These are phyloP conservation scores for Lepus europaeus DNA, from an alignment of 2,113 vertebrate genomes.

Conservation along the genomic window DNA sequence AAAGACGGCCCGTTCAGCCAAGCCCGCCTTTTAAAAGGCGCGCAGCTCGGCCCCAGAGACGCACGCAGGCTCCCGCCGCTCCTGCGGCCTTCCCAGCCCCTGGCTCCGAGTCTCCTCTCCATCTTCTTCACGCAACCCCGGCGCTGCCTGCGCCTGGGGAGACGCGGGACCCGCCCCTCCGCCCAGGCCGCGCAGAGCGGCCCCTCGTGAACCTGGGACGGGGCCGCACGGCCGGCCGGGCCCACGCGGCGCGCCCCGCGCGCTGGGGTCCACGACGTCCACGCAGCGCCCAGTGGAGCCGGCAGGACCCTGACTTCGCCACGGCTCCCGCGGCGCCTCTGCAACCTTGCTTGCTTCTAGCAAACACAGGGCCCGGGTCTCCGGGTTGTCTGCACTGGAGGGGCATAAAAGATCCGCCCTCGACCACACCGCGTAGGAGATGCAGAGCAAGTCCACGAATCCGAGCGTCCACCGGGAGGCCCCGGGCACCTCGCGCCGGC, in stretches of 20 bases:
- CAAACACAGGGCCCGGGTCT: neutral
- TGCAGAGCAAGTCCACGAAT: constrained; percentile 25
- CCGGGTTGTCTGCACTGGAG: neutral
- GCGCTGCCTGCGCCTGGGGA: neutral
- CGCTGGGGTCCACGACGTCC: constrained; percentile 50
- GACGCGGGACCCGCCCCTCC: neutral
- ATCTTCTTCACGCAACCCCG: constrained; percentile 70
- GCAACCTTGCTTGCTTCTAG: constrained; percentile 35
- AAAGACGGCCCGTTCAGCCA: constrained; percentile 53
- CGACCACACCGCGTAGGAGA: neutral
- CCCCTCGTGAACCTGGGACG: neutral
- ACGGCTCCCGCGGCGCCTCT: neutral
- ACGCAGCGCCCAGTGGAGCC: constrained; percentile 73
- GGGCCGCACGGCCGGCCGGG: neutral
- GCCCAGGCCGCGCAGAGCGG: neutral
- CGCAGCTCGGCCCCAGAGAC: neutral
- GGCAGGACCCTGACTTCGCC: too few relatives aligned
- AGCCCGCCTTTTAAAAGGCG: constrained; percentile 28
- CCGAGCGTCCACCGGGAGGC: neutral
- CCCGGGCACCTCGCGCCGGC: neutral
- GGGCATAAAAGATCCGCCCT: neutral
- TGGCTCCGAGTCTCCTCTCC: neutral
- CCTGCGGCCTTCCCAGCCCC: neutral
- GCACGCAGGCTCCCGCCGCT: neutral
- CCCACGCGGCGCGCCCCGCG: constrained; percentile 67